phyloP scores from a whole-genome alignment of 2,113 vertebrate genomes.

The Ophthalmolycus amberensis region DNA sequence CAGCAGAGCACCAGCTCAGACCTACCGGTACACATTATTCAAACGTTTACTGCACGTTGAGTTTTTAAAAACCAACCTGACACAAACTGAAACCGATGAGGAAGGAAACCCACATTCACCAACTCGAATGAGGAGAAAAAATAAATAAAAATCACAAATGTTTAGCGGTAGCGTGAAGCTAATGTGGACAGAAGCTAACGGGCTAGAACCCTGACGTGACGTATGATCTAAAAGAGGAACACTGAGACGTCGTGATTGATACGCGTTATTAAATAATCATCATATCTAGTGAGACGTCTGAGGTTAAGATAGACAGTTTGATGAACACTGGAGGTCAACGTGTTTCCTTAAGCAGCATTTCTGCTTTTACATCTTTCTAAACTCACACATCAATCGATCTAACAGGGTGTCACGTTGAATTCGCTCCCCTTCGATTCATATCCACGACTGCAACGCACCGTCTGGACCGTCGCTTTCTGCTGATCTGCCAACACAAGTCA shows the following conservation, averaged over 20 bases:
- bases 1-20: background rate
- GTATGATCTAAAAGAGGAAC: background rate
- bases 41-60: background rate
- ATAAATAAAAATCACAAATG: background rate
- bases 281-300: no score
- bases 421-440: slow-evolving; percentile 7
- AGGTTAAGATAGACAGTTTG: slow-evolving; percentile 13
- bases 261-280: no score
- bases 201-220: no score
- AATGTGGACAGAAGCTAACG: background rate
- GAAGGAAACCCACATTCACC: slow-evolving; percentile 24
- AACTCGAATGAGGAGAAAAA: background rate
- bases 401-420: background rate
- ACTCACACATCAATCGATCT: background rate
- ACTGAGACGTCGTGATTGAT: background rate
- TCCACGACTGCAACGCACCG: no score
- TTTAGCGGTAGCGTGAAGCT: background rate
- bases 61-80: slow-evolving; percentile 9
- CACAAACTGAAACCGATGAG: slow-evolving; percentile 32
- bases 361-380: background rate
- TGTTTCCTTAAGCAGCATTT: background rate
- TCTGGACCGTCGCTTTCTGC: slow-evolving; percentile 16
- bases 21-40: background rate
- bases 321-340: background rate
- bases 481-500: slow-evolving; percentile 23